phyloP scores from a whole-genome alignment of 2,888 invertebrate species.

The Stegana nigrithorax region DNA sequence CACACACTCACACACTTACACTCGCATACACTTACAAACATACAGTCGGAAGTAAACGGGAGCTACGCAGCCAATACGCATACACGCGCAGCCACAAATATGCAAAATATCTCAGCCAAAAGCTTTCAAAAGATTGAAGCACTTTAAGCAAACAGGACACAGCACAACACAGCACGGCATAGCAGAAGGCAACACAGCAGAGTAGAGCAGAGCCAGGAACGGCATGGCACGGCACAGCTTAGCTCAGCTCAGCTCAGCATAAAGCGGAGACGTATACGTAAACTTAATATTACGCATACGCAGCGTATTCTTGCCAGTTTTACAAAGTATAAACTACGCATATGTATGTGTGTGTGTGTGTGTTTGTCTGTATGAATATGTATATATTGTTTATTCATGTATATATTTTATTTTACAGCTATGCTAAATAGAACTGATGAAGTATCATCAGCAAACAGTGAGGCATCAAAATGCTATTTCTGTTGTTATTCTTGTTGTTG shows the following conservation, averaged over 20 bases:
- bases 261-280: not conserved
- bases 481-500: too few species aligned
- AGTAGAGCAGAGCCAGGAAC: not conserved
- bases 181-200: not conserved
- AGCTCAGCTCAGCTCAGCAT: not conserved
- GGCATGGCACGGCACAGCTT: too few species aligned
- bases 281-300: conserved; percentile 5
- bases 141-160: conserved; percentile 7
- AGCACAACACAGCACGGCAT: not conserved
- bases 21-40: not conserved
- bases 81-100: conserved; percentile 32
- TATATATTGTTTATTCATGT: conserved; percentile 31
- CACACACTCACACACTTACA: not conserved
- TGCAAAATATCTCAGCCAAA: conserved; percentile 53
- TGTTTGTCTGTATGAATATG: conserved; percentile 30
- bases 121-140: conserved; percentile 53
- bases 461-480: conserved; percentile 16
- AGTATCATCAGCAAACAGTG: too few species aligned
- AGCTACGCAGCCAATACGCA: conserved; percentile 32
- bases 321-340: not conserved
- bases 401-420: not conserved
- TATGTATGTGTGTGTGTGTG: conserved; percentile 16
- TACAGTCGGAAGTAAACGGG: conserved; percentile 13
- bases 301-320: conserved; percentile 12
- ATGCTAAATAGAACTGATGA: conserved; percentile 15